These are phyloP conservation scores for Mactra quadrangularis DNA, from an alignment of 1,140 invertebrate genomes.

Conservation along the genomic window DNA sequence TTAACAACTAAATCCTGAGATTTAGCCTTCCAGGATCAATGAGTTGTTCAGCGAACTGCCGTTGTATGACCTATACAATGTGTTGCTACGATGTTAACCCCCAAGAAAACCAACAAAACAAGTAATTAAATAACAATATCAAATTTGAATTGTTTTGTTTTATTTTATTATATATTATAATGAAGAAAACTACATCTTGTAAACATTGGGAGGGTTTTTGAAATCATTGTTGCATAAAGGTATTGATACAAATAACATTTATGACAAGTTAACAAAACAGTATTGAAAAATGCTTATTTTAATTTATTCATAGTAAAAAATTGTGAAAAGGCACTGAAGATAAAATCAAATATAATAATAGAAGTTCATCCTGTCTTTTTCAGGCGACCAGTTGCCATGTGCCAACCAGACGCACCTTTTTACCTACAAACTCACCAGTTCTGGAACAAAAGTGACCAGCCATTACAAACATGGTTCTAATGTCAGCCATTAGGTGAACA, in stretches of 20 bases:
- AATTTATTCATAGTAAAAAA: background rate
- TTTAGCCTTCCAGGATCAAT: no score
- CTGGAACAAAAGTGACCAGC: background rate
- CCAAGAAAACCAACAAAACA: no score
- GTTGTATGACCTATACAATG: no score
- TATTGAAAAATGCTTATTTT: background rate
- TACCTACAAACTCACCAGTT: background rate
- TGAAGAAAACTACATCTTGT: background rate
- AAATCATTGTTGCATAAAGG: conserved; percentile 1
- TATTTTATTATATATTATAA: no score
- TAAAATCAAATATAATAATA: no score
- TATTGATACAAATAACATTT: background rate
- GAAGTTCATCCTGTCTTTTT: background rate
- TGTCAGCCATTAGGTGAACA: background rate
- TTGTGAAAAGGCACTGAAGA: background rate
- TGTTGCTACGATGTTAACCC: no score
- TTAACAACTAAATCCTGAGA: no score
- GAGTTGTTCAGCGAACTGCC: no score
- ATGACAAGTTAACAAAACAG: background rate
- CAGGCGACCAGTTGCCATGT: background rate
- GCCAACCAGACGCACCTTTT: background rate
- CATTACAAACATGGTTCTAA: background rate
- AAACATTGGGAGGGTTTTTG: background rate
- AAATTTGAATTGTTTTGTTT: no score
- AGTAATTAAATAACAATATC: no score